Conservation (phyloP, 2,797 vertebrate species). For the Acanthis flammea region DNA sequence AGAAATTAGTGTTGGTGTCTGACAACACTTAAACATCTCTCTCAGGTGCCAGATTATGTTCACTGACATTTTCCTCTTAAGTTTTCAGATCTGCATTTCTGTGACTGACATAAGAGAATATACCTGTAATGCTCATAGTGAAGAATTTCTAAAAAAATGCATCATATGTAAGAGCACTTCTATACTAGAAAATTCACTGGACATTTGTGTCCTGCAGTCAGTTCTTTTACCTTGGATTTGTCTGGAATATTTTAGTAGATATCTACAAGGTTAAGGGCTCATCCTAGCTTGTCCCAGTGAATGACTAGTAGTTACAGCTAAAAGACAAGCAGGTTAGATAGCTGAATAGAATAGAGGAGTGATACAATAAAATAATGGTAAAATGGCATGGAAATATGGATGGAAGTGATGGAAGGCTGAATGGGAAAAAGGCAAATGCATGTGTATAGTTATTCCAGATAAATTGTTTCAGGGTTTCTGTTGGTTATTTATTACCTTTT, state of each 20-base stretch:
- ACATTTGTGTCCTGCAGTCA: not conserved
- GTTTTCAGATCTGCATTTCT: not conserved
- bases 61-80: rapidly evolving
- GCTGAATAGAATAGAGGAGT: not conserved
- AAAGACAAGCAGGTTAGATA: not conserved
- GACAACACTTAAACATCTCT: not conserved
- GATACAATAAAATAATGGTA: not conserved
- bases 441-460: not conserved
- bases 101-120: not conserved
- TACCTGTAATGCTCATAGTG: not conserved
- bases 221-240: not conserved
- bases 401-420: not conserved
- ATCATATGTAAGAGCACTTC: not conserved
- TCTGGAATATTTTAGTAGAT: not conserved
- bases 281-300: not conserved
- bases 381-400: not conserved
- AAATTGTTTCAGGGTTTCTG: not conserved
- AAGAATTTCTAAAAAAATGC: not conserved
- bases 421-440: not conserved
- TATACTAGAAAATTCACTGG: not conserved
- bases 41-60: not conserved
- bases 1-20: not conserved
- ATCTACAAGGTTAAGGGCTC: not conserved
- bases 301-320: not conserved
- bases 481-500: not conserved